Percentiles rank a stretch among this genome's conserved stretches.
Evolutionary conservation across 2,888 invertebrate species (phyloP).

Genomic region (Imbricaverruca yamaguchii): DNA sequence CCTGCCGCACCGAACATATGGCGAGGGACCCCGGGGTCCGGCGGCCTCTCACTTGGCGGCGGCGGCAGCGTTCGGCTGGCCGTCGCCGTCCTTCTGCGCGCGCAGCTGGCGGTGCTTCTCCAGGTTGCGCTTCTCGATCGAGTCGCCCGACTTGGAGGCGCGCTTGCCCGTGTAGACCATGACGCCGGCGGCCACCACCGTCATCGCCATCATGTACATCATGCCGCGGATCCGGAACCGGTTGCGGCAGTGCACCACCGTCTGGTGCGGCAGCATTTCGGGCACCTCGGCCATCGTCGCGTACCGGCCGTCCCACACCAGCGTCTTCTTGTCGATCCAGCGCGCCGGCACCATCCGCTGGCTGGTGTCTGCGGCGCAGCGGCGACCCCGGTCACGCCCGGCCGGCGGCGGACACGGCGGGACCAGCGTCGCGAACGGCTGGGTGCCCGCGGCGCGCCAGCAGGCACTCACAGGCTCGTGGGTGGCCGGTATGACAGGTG

Average conservation of each 20-base stretch:
- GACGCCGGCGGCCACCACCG: neutral
- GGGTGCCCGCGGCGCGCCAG: too few relatives aligned
- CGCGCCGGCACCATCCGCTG: neutral
- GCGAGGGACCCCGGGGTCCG: too few relatives aligned
- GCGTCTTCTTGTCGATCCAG: neutral
- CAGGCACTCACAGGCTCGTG: too few relatives aligned
- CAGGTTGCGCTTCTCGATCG: neutral
- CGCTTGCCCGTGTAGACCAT: slow-evolving; percentile 14
- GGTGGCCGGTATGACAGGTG: too few relatives aligned
- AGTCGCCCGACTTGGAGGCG: neutral
- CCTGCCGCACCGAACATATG: too few relatives aligned
- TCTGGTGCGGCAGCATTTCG: neutral
- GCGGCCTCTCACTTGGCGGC: too few relatives aligned
- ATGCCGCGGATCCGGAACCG: slow-evolving; percentile 15
- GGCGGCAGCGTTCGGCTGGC: neutral
- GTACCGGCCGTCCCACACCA: slow-evolving; percentile 11
- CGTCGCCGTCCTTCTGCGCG: neutral
- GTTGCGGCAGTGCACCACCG: neutral
- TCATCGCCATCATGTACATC: neutral
- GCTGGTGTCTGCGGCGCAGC: slow-evolving; percentile 7
- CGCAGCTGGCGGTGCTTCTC: slow-evolving; percentile 2
- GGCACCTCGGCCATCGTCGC: neutral
- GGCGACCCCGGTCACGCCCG: too few relatives aligned
- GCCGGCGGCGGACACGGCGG: too few relatives aligned
- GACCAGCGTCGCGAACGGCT: too few relatives aligned